Percentiles rank a stretch among this genome's conserved stretches.
Evolutionary conservation across 2,113 vertebrate species (phyloP).

Genomic region (Thunnus thynnus): DNA sequence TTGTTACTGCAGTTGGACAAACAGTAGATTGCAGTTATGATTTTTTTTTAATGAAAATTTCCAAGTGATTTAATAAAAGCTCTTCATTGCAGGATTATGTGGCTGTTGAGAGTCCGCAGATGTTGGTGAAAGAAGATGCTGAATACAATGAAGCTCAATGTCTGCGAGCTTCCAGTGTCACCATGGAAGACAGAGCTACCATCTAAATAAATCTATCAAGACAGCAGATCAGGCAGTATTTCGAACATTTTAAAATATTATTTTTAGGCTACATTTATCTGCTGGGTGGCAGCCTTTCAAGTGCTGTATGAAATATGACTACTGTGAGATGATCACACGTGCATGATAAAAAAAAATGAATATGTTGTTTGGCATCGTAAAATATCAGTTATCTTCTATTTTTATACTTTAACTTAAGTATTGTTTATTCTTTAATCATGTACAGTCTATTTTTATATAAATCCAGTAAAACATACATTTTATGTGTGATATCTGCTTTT

Average conservation of each 20-base stretch:
- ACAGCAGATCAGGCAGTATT: background rate
- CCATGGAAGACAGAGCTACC: background rate
- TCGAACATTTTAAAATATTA: background rate
- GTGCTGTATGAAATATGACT: background rate
- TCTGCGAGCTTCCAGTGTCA: slow-evolving; percentile 5
- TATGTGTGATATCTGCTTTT: too few species aligned
- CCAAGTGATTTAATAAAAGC: background rate
- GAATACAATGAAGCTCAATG: slow-evolving; percentile 39
- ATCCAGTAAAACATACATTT: too few species aligned
- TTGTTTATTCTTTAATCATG: too few species aligned
- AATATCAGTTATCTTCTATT: too few species aligned
- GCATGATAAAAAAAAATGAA: too few species aligned
- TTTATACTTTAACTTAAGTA: too few species aligned
- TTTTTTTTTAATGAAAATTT: background rate
- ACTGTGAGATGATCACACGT: background rate
- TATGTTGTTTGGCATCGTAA: too few species aligned
- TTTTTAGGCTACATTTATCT: background rate
- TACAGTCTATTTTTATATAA: too few species aligned
- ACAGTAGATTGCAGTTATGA: too few species aligned
- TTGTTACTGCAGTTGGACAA: background rate
- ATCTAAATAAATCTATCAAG: background rate
- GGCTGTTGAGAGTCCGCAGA: slow-evolving; percentile 69
- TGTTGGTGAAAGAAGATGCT: slow-evolving; percentile 26
- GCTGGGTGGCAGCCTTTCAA: background rate
- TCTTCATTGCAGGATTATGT: slow-evolving; percentile 79